phyloP scores from a whole-genome alignment of 2,113 vertebrate genomes.

The Chionodraco myersi region DNA sequence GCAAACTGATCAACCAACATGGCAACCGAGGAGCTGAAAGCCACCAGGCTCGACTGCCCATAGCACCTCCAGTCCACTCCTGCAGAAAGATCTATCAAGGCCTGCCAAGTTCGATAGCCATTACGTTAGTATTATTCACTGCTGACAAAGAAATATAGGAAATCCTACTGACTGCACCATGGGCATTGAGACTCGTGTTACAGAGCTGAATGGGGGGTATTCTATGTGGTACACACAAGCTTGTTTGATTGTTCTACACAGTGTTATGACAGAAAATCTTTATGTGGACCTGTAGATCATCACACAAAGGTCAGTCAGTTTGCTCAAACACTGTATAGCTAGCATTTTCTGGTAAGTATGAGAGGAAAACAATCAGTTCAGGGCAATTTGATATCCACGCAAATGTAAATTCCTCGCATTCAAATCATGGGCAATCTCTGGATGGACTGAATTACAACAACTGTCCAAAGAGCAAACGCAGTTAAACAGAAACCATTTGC shows the following conservation, averaged over 20 bases:
- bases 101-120: slow-evolving; percentile 46
- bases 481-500: slow-evolving; percentile 68
- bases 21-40: slow-evolving; percentile 45
- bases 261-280: slow-evolving; percentile 20
- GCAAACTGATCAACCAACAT: slow-evolving; percentile 69
- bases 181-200: slow-evolving; percentile 14
- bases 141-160: slow-evolving; percentile 53
- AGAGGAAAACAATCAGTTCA: slow-evolving; percentile 34
- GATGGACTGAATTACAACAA: slow-evolving; percentile 58
- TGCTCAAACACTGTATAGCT: slow-evolving; percentile 14
- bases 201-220: slow-evolving; percentile 21
- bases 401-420: slow-evolving; percentile 65
- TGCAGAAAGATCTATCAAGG: slow-evolving; percentile 41
- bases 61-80: slow-evolving; percentile 18
- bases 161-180: slow-evolving; percentile 35
- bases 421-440: slow-evolving; percentile 59
- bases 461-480: slow-evolving; percentile 66
- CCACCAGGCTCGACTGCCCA: slow-evolving; percentile 22
- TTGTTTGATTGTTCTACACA: slow-evolving; percentile 8
- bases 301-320: slow-evolving; percentile 20
- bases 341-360: slow-evolving; percentile 36
- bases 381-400: slow-evolving; percentile 60
- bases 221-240: slow-evolving; percentile 9
- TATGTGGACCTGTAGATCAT: slow-evolving; percentile 11
- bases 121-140: slow-evolving; percentile 60